Evolutionary conservation across 2,888 invertebrate genomes (phyloP).

Genomic region (Malthinus seriepunctatus): DNA sequence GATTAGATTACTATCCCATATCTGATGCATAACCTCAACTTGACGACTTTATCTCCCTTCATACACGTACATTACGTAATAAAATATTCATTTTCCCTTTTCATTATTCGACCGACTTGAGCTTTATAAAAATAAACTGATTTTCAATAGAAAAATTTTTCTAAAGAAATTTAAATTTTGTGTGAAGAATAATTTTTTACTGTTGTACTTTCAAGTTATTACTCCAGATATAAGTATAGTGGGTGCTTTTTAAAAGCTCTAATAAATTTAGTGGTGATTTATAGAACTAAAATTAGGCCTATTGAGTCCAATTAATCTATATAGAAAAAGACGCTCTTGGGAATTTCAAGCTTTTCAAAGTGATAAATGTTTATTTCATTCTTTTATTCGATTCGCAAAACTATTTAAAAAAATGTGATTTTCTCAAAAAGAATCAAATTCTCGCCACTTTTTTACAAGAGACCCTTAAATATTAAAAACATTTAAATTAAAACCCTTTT

Average conservation of each 20-base stretch:
- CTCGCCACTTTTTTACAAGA: no score
- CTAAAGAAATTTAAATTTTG: not conserved
- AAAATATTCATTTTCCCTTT: conserved; percentile 3
- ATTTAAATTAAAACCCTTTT: no score
- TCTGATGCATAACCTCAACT: conserved; percentile 11
- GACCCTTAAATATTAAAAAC: no score
- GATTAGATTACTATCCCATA: conserved; percentile 19
- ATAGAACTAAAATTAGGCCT: conserved; percentile 7
- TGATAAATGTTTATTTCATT: conserved; percentile 4
- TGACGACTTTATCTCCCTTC: conserved; percentile 8
- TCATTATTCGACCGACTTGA: not conserved
- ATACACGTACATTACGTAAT: not conserved
- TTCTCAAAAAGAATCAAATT: not conserved
- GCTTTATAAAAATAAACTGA: not conserved
- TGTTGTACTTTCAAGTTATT: not conserved
- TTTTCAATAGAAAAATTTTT: not conserved
- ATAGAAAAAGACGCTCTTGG: conserved; percentile 6
- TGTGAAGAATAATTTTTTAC: not conserved
- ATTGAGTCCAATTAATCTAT: conserved; percentile 8
- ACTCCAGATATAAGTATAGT: not conserved
- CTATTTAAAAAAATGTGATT: not conserved
- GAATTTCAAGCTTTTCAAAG: conserved; percentile 4
- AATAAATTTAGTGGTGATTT: conserved; percentile 6
- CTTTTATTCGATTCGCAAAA: not conserved
- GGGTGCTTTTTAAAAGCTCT: not conserved